Base-by-base conservation (phyloP, 2,888 invertebrate species). In the Parnassius mnemosyne region DNA sequence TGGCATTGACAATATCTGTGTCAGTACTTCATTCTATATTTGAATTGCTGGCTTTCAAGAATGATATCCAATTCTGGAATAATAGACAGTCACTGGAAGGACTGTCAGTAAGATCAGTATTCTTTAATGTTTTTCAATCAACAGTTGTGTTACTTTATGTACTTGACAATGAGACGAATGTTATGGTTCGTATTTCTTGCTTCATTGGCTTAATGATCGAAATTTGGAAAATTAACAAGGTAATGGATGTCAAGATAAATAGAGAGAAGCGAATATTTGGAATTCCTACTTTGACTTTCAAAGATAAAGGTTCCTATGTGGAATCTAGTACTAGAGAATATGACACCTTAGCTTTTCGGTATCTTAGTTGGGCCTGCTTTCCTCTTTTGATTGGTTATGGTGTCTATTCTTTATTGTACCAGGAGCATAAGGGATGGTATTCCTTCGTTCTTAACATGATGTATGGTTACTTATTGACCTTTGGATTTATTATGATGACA, bases 401-500 rank as follows among this genome's bases (percentile, higher is more conserved):
- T 13, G 93, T 97, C 50, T 99, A 99, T 84, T 99, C 99, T 0
- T 88, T 99, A 52, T 87, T 99, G 62, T 99, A 99, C 86, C 94
- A 96, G 70, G 99, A 99, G 83, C 99, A 99, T 87, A 98, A 97
- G 83, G 98, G 99, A 71, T 99, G 99, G 99, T 99, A 99, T 84
- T 99, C 99, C 11, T 99, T 98, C 92, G 94, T 98, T 47, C 93
- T 99, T 43, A 96, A 96, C 80, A 97, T 99, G 96, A 93, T 99
- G 66, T 99, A 99, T 87, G 99, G 99, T 60, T 99, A 98, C 87
- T 93, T 99, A 63, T 92, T 99, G 64, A 99, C 99, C 2, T 99
- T 99, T 84, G 98, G 99, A 66, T 99, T 99, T 84, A 99, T 99
- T 63, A 98, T 99, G 97, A 99, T 99, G 99, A 99, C 99, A n/a